Conservation (phyloP, 2,113 vertebrate species). For the Podarcis muralis region DNA sequence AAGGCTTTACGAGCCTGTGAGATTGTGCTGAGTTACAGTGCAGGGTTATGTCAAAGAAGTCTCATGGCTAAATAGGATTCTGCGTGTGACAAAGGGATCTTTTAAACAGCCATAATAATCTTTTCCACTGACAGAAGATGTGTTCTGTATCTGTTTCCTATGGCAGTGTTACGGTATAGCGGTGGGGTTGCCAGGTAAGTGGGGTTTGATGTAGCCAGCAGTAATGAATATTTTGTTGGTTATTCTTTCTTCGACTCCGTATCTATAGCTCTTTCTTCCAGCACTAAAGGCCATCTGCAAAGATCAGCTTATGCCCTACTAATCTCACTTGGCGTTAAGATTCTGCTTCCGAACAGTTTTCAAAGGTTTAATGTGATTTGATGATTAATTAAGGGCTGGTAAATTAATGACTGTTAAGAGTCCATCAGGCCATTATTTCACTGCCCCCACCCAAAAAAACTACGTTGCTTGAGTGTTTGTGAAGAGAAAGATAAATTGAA, state of each 20-base stretch:
- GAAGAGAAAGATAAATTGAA: constrained; percentile 20
- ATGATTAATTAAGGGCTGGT: constrained; percentile 27
- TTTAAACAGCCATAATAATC: background rate
- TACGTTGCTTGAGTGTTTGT: constrained; percentile 1
- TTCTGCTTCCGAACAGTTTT: constrained; percentile 6
- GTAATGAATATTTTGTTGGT: background rate
- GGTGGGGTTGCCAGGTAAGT: background rate
- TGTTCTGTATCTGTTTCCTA: background rate
- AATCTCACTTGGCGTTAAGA: background rate
- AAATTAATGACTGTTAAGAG: background rate
- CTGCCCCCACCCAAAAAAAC: background rate
- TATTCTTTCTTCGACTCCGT: background rate
- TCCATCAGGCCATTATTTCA: constrained; percentile 17
- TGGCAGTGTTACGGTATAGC: background rate
- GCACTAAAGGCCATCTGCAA: background rate
- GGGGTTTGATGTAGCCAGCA: background rate
- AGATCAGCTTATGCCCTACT: background rate
- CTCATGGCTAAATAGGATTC: constrained; percentile 6
- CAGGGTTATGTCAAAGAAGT: background rate
- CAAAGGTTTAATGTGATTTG: constrained; percentile 14
- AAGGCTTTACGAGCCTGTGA: background rate
- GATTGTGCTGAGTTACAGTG: background rate
- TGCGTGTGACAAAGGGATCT: rapidly evolving
- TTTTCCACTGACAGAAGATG: background rate
- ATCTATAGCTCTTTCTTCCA: background rate